These are phyloP conservation scores for Halichoeres trimaculatus DNA, from an alignment of 2,113 vertebrate genomes.

Conservation along the genomic window DNA sequence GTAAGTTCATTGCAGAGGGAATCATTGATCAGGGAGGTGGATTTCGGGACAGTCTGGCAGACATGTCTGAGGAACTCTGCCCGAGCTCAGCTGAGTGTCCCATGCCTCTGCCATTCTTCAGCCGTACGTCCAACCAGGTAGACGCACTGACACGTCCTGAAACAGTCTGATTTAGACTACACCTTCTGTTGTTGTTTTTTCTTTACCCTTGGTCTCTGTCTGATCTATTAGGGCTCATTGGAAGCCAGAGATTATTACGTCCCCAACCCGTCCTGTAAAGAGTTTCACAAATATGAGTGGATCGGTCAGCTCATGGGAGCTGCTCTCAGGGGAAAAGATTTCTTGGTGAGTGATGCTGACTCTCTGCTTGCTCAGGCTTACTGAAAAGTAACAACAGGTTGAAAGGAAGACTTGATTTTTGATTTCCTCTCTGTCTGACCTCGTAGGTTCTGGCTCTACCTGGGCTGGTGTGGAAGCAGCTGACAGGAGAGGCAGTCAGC, in stretches of 20 bases:
- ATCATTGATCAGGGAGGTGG: constrained; percentile 99
- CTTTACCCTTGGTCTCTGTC: not conserved
- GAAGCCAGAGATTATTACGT: constrained; percentile 97
- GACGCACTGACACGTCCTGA: rapidly evolving
- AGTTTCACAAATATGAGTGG: constrained; percentile 95
- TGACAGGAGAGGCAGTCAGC: constrained; percentile 93
- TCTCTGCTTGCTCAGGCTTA: not conserved
- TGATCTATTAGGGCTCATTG: constrained; percentile 86
- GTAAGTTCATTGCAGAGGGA: constrained; percentile 98
- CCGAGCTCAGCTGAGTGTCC: constrained; percentile 94
- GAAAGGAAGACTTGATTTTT: not conserved
- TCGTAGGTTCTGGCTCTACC: constrained; percentile 93
- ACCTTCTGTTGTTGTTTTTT: not conserved
- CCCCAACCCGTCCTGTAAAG: constrained; percentile 95
- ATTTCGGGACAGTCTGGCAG: constrained; percentile 96
- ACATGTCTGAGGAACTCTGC: constrained; percentile 98
- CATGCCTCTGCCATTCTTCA: constrained; percentile 94
- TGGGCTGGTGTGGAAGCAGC: constrained; percentile 96
- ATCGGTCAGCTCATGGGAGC: constrained; percentile 98
- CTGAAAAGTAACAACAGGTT: not conserved
- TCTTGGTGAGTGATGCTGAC: constrained; percentile 86
- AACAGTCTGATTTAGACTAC: not conserved
- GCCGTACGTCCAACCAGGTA: constrained; percentile 96
- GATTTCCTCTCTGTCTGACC: not conserved
- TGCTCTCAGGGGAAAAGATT: constrained; percentile 95